A percentile compares a stretch with the other conserved stretches of the same genome.
Conservation (phyloP, 2,888 invertebrate genomes). For the Leptopterna dolabrata region DNA sequence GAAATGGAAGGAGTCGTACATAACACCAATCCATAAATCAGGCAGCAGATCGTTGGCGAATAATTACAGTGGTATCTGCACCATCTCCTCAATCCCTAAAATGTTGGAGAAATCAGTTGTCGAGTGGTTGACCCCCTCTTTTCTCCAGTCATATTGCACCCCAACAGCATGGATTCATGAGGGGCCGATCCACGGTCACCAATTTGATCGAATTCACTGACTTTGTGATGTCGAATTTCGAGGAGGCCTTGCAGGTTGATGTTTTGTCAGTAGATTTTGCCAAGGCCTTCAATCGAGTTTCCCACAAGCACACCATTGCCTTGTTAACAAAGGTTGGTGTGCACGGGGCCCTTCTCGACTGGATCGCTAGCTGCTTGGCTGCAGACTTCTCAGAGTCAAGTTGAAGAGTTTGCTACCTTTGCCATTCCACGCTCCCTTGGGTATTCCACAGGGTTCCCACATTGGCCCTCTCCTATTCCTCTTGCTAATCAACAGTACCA, state of each 20-base stretch:
- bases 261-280: slow-evolving; percentile 1
- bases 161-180: slow-evolving; percentile 14
- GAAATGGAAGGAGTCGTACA: too few relatives aligned
- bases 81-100: too few relatives aligned
- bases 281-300: slow-evolving; percentile 5
- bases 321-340: neutral
- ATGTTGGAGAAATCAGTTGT: too few relatives aligned
- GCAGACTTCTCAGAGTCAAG: neutral
- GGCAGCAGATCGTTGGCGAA: too few relatives aligned
- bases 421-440: neutral
- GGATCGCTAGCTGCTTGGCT: neutral
- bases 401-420: neutral
- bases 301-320: neutral
- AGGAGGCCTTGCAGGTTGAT: neutral
- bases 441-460: neutral
- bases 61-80: too few relatives aligned
- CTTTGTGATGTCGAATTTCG: neutral
- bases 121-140: neutral
- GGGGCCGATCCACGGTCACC: slow-evolving; percentile 15
- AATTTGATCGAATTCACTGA: slow-evolving; percentile 8
- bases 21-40: too few relatives aligned
- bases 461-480: neutral
- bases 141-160: neutral
- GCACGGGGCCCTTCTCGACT: neutral
- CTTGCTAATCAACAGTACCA: neutral